Conservation (phyloP, 2,113 vertebrate genomes). For the Reinhardtius hippoglossoides region DNA sequence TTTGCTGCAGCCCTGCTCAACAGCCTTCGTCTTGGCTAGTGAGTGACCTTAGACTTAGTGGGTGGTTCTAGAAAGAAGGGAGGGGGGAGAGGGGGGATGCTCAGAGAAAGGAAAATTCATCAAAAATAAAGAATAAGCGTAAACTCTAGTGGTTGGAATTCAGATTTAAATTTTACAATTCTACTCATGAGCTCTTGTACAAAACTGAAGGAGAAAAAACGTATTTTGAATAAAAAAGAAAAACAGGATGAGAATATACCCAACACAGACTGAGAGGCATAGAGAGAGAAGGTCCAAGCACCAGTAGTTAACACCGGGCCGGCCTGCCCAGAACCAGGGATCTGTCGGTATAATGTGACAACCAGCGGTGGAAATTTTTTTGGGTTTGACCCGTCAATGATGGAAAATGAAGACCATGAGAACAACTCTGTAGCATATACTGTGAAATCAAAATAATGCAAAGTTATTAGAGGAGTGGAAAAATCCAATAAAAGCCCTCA, state of each 20-base stretch:
- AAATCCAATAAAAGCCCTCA: conserved; percentile 78
- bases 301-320: conserved; percentile 25
- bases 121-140: conserved; percentile 88
- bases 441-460: conserved; percentile 72
- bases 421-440: conserved; percentile 52
- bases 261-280: neutral
- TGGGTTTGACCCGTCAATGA: conserved; percentile 65
- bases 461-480: conserved; percentile 72
- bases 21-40: conserved; percentile 89
- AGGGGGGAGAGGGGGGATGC: no score
- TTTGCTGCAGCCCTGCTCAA: conserved; percentile 89
- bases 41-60: conserved; percentile 94
- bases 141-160: conserved; percentile 92
- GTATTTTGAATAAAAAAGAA: neutral
- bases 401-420: conserved; percentile 64
- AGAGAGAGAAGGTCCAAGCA: conserved; percentile 5
- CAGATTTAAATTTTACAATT: conserved; percentile 86
- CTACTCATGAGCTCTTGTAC: conserved; percentile 72
- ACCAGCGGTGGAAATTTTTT: conserved; percentile 66
- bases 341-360: conserved; percentile 54
- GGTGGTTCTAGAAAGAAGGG: conserved; percentile 85
- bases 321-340: conserved; percentile 15
- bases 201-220: conserved; percentile 24
- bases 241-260: neutral
- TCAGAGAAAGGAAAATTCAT: conserved; percentile 74